phyloP scores from a whole-genome alignment of 2,797 vertebrate genomes.

The Gymnothorax javanicus region DNA sequence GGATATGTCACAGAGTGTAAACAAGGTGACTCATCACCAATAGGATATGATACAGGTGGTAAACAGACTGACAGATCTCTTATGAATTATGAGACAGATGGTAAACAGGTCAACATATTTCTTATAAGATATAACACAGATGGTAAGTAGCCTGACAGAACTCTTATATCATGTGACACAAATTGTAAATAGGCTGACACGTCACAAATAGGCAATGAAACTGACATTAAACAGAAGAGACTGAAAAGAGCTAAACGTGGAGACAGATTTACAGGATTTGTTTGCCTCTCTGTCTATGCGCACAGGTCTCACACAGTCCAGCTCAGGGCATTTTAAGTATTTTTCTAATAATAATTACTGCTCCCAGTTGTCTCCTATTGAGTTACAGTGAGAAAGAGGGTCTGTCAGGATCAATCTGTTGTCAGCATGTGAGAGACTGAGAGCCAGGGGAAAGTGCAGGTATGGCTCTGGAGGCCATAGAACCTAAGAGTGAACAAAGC shows the following conservation, averaged over 20 bases:
- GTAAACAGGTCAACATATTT: too few relatives aligned
- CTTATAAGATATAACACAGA: not conserved
- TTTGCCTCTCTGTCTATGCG: slow-evolving; percentile 16
- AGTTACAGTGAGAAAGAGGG: slow-evolving; percentile 15
- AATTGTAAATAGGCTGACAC: not conserved
- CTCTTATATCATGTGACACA: not conserved
- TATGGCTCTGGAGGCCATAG: not conserved
- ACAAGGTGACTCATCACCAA: too few relatives aligned
- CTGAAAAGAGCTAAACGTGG: not conserved
- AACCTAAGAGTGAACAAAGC: not conserved
- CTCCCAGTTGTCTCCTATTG: slow-evolving; percentile 28
- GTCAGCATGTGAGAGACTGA: slow-evolving; percentile 18
- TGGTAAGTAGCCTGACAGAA: too few relatives aligned
- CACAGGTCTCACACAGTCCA: slow-evolving; percentile 2
- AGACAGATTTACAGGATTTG: not conserved
- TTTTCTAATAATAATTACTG: slow-evolving; percentile 34
- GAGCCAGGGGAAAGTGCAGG: not conserved
- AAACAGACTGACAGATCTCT: not conserved
- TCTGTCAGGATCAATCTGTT: slow-evolving; percentile 13
- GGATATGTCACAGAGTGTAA: too few relatives aligned
- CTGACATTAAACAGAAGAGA: too few relatives aligned
- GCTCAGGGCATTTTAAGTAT: slow-evolving; percentile 23
- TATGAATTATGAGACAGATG: not conserved
- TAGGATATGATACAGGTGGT: not conserved
- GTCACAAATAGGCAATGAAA: too few relatives aligned